These are phyloP conservation scores for Pygmarrhopalites habei DNA, from an alignment of 1,140 invertebrate species.

Conservation along the genomic window DNA sequence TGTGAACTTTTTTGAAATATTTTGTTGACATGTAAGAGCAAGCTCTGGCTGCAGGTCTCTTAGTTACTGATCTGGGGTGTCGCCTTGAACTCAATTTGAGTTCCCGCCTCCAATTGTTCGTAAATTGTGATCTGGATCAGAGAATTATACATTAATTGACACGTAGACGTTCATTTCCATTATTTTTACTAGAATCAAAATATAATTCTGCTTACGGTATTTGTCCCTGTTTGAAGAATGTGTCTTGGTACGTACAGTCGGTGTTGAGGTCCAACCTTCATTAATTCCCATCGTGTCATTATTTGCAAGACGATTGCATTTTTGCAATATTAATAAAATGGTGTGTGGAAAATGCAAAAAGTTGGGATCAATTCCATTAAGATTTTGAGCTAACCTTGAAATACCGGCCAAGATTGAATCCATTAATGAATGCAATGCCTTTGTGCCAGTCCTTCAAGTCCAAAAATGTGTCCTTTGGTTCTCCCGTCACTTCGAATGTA, in stretches of 20 bases:
- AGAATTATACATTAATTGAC: not conserved
- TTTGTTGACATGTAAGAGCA: no score
- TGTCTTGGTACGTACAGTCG: constrained; percentile 55
- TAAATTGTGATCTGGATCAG: constrained; percentile 40
- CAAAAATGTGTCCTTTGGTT: constrained; percentile 43
- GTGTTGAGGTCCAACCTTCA: constrained; percentile 53
- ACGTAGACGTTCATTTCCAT: not conserved
- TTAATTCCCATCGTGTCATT: no score
- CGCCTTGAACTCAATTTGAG: constrained; percentile 37
- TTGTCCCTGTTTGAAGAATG: constrained; percentile 48
- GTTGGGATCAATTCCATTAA: no score
- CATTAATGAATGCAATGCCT: constrained; percentile 58
- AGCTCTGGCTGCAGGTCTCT: no score
- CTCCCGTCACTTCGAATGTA: constrained; percentile 38
- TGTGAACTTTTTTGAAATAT: no score
- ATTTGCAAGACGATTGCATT: no score
- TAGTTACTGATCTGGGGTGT: constrained; percentile 34
- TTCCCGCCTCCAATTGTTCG: constrained; percentile 39
- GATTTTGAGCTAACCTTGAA: constrained; percentile 51
- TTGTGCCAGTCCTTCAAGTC: constrained; percentile 47
- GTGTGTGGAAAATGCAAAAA: no score
- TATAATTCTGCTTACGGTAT: constrained; percentile 43
- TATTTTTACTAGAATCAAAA: not conserved
- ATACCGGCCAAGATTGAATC: constrained; percentile 57
- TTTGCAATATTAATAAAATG: no score